A percentile compares a stretch with the other conserved stretches of the same genome.
Conservation (phyloP, 2,888 invertebrate species). For the Tethea ocularis region DNA sequence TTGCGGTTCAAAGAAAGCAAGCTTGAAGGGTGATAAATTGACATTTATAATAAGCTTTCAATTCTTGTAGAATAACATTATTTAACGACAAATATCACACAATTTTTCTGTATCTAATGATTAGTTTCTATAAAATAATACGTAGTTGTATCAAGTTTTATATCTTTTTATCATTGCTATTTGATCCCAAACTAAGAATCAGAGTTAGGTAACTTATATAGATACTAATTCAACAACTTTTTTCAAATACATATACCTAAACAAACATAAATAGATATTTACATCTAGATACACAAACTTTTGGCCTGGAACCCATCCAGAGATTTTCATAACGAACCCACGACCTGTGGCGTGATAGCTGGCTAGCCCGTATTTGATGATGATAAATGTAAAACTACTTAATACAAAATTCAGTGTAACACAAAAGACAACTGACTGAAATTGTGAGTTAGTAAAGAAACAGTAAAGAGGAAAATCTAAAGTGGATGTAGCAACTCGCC, state of each 20-base stretch:
- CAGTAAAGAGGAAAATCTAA: constrained; percentile 10
- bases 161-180: too few relatives aligned
- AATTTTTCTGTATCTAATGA: background rate
- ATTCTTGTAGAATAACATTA: background rate
- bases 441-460: constrained; percentile 6
- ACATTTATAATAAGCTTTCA: background rate
- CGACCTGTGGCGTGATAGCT: too few relatives aligned
- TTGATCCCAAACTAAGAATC: too few relatives aligned
- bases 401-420: background rate
- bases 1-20: background rate
- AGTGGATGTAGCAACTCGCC: constrained; percentile 6
- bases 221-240: too few relatives aligned
- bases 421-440: background rate
- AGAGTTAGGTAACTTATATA: too few relatives aligned
- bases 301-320: too few relatives aligned
- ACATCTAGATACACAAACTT: too few relatives aligned
- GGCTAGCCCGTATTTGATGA: too few relatives aligned
- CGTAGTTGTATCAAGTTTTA: background rate
- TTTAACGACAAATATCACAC: background rate
- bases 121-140: background rate
- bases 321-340: too few relatives aligned
- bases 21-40: background rate
- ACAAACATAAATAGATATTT: too few relatives aligned
- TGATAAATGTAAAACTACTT: background rate
- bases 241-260: too few relatives aligned